These are phyloP conservation scores for Odontamblyopus lacepedii DNA, from an alignment of 2,797 vertebrate species.

Conservation along the genomic window DNA sequence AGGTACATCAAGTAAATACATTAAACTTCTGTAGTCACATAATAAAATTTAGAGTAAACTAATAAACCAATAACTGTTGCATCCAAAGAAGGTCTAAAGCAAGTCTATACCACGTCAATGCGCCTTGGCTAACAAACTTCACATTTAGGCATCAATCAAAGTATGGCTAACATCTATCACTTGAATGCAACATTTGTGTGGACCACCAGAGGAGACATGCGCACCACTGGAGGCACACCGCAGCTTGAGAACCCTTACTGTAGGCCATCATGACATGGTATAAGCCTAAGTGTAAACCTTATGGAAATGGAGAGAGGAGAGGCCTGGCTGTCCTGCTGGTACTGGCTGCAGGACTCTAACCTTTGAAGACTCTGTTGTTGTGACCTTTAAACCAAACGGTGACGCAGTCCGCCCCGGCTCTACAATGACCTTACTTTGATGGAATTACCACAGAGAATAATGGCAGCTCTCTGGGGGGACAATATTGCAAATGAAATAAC, in stretches of 20 bases:
- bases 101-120: neutral
- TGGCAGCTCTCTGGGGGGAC: constrained; percentile 31
- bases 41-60: no score
- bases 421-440: constrained; percentile 77
- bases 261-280: constrained; percentile 21
- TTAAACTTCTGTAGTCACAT: no score
- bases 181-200: neutral
- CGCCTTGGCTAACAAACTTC: neutral
- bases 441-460: constrained; percentile 66
- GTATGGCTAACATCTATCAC: neutral
- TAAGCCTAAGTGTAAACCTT: neutral
- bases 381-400: constrained; percentile 73
- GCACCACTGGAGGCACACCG: neutral
- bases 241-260: constrained; percentile 25
- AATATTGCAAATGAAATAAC: constrained; percentile 40
- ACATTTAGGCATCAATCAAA: neutral
- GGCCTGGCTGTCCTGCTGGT: constrained; percentile 19
- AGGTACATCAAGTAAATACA: no score
- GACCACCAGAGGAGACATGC: neutral
- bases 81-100: neutral
- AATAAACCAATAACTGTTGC: neutral
- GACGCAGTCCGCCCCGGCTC: constrained; percentile 58
- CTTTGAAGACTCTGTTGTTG: constrained; percentile 67
- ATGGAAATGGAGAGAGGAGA: constrained; percentile 40
- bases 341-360: constrained; percentile 67